Base-by-base conservation (phyloP, 1,140 invertebrate genomes). In the Amyelois transitella region DNA sequence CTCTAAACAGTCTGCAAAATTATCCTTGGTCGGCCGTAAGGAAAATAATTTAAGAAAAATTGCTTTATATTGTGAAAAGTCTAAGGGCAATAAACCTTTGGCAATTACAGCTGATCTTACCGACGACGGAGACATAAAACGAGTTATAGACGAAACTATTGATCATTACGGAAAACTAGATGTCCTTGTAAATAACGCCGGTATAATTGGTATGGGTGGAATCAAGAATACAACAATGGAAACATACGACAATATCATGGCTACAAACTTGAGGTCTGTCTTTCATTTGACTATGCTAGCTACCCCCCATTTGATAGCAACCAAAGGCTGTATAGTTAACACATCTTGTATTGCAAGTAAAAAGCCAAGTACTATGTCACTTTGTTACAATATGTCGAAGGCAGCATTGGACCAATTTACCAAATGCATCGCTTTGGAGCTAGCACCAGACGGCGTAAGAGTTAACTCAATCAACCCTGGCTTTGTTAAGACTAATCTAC, bases 341-440 rank as follows among this genome's bases (percentile, higher is more conserved):
- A 91, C 96, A 0, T 96, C 94, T 5, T 95, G 94, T 72, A 91
- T 96, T 0, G 91, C 90, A 63, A 93, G 94, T 18, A 77, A 92
- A 6, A 89, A 94, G 76, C 90, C 93, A 1, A 93, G 91, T 62
- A 88, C 91, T n/a, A 89, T 89, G 60, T 84, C 91, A 7, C 78
- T 93, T 21, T 90, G 93, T 0, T 96, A 96, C 69, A 93, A 92
- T 68, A 92, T 96, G 81, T 95, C 94, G n/a, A 97, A 97, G 88
- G 89, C 94, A 45, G 94, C 94, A 6, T 64, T 97, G 6, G 95
- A 96, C 85, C 95, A 96, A 65, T 91, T 97, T 50, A 96, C 95
- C 0, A 90, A 92, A 70, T 95, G 93, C 59, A 74, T 89, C 18
- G 92, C 92, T 8, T 89, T 95, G 65, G 94, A 95, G 79, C 77